A percentile compares a stretch with the other conserved stretches of the same genome.
Conservation (phyloP, 2,113 vertebrate genomes). For the Cairina moschata region DNA sequence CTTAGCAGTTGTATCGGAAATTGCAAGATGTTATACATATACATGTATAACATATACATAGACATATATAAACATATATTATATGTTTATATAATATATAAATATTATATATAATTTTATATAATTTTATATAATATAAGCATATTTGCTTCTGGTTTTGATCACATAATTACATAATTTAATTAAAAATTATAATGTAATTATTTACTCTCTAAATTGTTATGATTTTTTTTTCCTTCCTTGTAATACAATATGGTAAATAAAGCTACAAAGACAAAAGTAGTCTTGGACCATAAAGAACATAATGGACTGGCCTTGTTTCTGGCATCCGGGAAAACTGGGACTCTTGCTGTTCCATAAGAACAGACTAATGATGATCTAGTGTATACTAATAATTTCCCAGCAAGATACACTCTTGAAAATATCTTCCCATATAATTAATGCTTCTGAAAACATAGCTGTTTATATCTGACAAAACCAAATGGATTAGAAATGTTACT, state of each 20-base stretch:
- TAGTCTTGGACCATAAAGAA: not conserved
- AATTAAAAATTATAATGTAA: not conserved
- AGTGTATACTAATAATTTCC: conserved; percentile 38
- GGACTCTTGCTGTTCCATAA: not conserved
- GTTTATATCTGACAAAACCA: conserved; percentile 23
- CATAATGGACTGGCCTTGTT: not conserved
- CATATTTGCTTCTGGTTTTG: not conserved
- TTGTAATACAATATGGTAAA: not conserved
- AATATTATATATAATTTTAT: too few species aligned
- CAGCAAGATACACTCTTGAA: conserved; percentile 2
- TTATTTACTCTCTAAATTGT: not conserved
- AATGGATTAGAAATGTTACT: conserved; percentile 42
- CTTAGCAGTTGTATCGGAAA: not conserved
- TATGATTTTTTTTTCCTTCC: not conserved
- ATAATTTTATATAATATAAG: too few species aligned
- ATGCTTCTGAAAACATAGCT: conserved; percentile 46
- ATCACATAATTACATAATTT: not conserved
- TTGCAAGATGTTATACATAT: accelerated
- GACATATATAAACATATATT: too few species aligned
- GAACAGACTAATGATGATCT: conserved; percentile 8
- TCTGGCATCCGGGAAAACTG: not conserved
- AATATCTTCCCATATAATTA: conserved; percentile 18
- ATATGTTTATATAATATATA: too few species aligned
- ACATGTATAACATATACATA: too few species aligned
- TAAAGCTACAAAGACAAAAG: not conserved